Evolutionary conservation across 1,140 invertebrate genomes (phyloP).

Genomic region (Proales similis): DNA sequence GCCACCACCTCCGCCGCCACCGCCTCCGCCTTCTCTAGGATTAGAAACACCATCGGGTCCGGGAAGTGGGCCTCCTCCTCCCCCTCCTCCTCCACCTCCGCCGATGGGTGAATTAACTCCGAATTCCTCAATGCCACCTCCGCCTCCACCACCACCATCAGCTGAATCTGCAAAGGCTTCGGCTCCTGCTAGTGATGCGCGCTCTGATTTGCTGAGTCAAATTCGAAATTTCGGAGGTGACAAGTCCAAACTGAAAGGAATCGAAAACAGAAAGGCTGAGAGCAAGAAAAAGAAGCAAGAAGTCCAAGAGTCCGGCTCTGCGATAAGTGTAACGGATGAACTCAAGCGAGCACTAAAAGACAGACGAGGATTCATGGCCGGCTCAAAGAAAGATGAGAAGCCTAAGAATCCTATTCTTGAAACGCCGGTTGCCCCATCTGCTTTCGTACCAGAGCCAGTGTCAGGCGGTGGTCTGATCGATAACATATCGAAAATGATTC

Average conservation of each 20-base stretch:
- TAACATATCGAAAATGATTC: too few relatives aligned
- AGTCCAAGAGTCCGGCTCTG: slow-evolving; percentile 15
- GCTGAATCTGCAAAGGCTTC: not conserved
- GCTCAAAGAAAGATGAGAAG: not conserved
- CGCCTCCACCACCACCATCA: not conserved
- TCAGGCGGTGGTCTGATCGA: too few relatives aligned
- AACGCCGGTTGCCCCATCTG: too few relatives aligned
- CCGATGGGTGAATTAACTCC: not conserved
- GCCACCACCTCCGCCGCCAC: slow-evolving; percentile 1
- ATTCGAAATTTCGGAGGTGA: slow-evolving; percentile 23
- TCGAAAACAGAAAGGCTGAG: slow-evolving; percentile 22
- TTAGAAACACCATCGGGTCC: not conserved
- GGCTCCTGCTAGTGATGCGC: not conserved
- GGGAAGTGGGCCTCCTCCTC: too few relatives aligned
- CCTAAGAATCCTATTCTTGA: too few relatives aligned
- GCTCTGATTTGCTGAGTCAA: slow-evolving; percentile 4
- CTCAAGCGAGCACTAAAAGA: slow-evolving; percentile 4
- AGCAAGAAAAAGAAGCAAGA: slow-evolving; percentile 29
- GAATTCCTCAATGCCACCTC: too few relatives aligned
- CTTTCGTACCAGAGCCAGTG: too few relatives aligned
- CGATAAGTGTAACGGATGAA: slow-evolving; percentile 18
- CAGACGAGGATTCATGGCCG: slow-evolving; percentile 29
- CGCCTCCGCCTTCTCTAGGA: not conserved
- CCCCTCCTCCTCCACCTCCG: slow-evolving; percentile 24
- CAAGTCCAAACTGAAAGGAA: slow-evolving; percentile 1